phyloP scores from a whole-genome alignment of 2,797 vertebrate genomes.

The Anabas testudineus region DNA sequence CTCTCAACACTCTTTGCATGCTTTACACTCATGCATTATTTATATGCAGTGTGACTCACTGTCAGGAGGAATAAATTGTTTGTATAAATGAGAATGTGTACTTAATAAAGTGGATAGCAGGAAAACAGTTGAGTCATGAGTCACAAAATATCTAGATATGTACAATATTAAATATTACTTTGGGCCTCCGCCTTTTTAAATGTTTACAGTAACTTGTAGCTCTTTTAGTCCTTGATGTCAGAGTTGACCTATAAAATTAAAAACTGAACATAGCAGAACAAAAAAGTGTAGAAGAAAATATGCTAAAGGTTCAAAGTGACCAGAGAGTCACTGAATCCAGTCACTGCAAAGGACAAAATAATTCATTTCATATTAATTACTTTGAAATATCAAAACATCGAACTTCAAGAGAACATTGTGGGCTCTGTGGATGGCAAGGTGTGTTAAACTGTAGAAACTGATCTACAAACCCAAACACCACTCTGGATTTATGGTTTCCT shows the following conservation, averaged over 20 bases:
- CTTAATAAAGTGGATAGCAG: slow-evolving; percentile 49
- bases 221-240: slow-evolving; percentile 22
- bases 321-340: not conserved
- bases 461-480: no score
- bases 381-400: not conserved
- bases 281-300: not conserved
- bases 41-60: slow-evolving; percentile 57
- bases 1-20: slow-evolving; percentile 52
- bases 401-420: not conserved
- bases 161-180: slow-evolving; percentile 44
- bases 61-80: slow-evolving; percentile 52
- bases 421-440: not conserved
- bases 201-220: slow-evolving; percentile 22
- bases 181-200: slow-evolving; percentile 31
- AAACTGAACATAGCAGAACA: not conserved
- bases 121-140: slow-evolving; percentile 7
- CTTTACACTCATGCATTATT: slow-evolving; percentile 65
- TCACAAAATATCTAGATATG: slow-evolving; percentile 30
- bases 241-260: slow-evolving; percentile 12
- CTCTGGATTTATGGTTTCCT: no score
- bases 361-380: not conserved
- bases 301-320: not conserved
- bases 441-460: no score
- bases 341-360: slow-evolving; percentile 1
- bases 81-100: slow-evolving; percentile 44